Percentiles rank a stretch among this genome's conserved stretches.
Evolutionary conservation across 2,113 vertebrate species (phyloP).

Genomic region (Silurus glanis): DNA sequence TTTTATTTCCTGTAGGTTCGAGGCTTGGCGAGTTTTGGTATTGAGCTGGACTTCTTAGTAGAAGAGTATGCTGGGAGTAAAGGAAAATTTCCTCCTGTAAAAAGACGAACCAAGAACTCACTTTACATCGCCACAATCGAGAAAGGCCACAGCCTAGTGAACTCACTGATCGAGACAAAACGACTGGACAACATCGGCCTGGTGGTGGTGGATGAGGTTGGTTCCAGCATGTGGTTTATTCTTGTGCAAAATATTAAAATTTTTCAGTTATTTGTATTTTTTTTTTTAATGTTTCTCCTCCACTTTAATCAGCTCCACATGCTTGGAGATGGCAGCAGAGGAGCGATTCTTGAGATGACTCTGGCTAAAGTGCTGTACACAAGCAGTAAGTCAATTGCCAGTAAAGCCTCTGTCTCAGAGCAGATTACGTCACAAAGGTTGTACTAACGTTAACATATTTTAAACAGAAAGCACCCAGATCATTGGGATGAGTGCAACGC

Average conservation of each 20-base stretch:
- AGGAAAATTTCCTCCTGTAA: slow-evolving; percentile 89
- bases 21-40: slow-evolving; percentile 82
- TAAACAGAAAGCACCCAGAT: slow-evolving; percentile 83
- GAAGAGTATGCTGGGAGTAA: slow-evolving; percentile 97
- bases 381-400: slow-evolving; percentile 79
- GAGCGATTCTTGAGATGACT: slow-evolving; percentile 86
- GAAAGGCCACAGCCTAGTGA: slow-evolving; percentile 89
- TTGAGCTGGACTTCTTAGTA: slow-evolving; percentile 92
- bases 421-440: neutral
- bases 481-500: slow-evolving; percentile 94
- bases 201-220: slow-evolving; percentile 93
- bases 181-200: slow-evolving; percentile 81
- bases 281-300: neutral
- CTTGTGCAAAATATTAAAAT: neutral
- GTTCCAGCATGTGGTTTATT: neutral
- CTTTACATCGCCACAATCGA: slow-evolving; percentile 93
- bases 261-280: neutral
- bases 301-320: slow-evolving; percentile 83
- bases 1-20: slow-evolving; percentile 75
- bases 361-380: slow-evolving; percentile 85
- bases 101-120: slow-evolving; percentile 79
- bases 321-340: slow-evolving; percentile 89
- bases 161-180: slow-evolving; percentile 85
- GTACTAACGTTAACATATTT: neutral
- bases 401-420: neutral